Evolutionary conservation across 2,113 vertebrate species (phyloP).

Genomic region (Gambusia holbrooki): DNA sequence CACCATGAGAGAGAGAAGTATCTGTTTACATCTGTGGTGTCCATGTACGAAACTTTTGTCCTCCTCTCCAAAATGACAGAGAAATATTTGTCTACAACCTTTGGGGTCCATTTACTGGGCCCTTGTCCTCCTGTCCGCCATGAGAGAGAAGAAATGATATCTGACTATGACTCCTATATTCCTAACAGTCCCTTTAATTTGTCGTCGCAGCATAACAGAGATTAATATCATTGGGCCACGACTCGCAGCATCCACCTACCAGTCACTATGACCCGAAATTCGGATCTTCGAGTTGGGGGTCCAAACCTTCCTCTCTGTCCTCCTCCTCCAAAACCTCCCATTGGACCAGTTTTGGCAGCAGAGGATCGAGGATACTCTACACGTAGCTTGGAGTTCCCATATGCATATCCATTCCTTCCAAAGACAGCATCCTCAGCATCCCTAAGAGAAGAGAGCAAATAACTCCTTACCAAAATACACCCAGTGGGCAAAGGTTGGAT

Average conservation of each 20-base stretch:
- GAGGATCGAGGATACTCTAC: slow-evolving; percentile 91
- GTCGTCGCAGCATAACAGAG: slow-evolving; percentile 38
- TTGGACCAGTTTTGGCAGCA: slow-evolving; percentile 76
- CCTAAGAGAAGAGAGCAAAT: slow-evolving; percentile 83
- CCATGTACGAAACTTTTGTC: slow-evolving; percentile 38
- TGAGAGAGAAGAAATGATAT: not conserved
- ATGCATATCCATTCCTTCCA: slow-evolving; percentile 89
- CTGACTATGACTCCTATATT: slow-evolving; percentile 34
- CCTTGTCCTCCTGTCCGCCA: slow-evolving; percentile 61
- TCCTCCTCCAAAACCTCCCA: slow-evolving; percentile 77
- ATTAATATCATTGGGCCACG: slow-evolving; percentile 48
- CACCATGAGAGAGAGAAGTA: not conserved
- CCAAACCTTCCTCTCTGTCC: slow-evolving; percentile 85
- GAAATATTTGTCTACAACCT: not conserved
- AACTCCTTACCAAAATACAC: slow-evolving; percentile 78
- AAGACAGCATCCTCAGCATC: slow-evolving; percentile 88
- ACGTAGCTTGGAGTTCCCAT: slow-evolving; percentile 88
- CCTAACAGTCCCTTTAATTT: slow-evolving; percentile 54
- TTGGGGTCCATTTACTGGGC: slow-evolving; percentile 19
- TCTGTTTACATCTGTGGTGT: slow-evolving; percentile 34
- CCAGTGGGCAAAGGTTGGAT: slow-evolving; percentile 60
- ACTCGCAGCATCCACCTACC: slow-evolving; percentile 75
- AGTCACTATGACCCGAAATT: slow-evolving; percentile 91
- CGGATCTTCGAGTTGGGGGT: slow-evolving; percentile 89
- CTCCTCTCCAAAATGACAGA: slow-evolving; percentile 44